Evolutionary conservation across 2,797 vertebrate genomes (phyloP).

Genomic region (Rhabdophis nuchalis): DNA sequence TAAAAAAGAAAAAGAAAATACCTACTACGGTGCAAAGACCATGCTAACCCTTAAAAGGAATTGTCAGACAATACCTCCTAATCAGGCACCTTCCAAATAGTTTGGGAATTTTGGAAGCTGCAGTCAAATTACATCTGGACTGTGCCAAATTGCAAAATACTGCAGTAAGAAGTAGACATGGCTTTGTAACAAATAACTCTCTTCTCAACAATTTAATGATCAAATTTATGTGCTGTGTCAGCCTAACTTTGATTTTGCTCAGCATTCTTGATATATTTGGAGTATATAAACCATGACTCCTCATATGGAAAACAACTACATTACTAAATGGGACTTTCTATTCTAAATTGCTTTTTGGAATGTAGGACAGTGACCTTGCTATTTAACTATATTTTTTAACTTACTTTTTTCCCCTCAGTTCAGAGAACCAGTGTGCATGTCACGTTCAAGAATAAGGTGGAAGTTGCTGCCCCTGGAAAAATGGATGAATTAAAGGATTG

Average conservation of each 20-base stretch:
- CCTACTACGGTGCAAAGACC: background rate
- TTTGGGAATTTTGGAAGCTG: background rate
- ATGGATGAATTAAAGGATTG: conserved; percentile 76
- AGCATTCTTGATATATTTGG: conserved; percentile 18
- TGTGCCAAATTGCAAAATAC: background rate
- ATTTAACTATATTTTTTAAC: conserved; percentile 40
- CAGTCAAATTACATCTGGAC: background rate
- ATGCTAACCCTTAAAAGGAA: background rate
- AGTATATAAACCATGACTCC: conserved; percentile 33
- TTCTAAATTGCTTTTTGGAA: conserved; percentile 30
- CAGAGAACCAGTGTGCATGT: conserved; percentile 60
- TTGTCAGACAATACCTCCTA: background rate
- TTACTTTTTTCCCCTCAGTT: conserved; percentile 6
- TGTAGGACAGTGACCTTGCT: conserved; percentile 13
- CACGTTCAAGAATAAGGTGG: conserved; percentile 69
- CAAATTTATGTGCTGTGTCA: conserved; percentile 33
- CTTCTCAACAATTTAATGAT: conserved; percentile 14
- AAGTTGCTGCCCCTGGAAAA: conserved; percentile 78
- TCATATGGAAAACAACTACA: conserved; percentile 1
- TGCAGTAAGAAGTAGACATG: background rate
- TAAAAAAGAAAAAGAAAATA: background rate
- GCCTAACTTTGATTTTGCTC: conserved; percentile 15
- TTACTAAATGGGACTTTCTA: conserved; percentile 18
- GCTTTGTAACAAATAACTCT: background rate
- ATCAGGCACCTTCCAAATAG: background rate